phyloP scores from a whole-genome alignment of 2,113 vertebrate species.

The Oryzias javanicus region DNA sequence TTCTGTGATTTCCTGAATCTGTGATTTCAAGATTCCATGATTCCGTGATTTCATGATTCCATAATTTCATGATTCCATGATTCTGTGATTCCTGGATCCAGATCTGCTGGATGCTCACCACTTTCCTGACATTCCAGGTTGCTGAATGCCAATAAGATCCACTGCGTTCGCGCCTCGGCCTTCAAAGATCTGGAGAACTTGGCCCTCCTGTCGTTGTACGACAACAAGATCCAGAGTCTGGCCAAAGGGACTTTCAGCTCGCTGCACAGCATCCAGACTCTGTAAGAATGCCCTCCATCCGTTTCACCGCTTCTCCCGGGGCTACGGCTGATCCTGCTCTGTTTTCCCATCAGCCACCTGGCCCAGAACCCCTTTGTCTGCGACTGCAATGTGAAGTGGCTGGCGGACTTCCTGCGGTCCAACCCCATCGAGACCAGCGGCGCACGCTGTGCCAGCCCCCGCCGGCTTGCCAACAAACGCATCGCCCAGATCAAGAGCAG shows the following conservation, averaged over 20 bases:
- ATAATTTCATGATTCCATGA: too few species aligned
- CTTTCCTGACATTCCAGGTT: conserved; percentile 72
- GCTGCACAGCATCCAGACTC: conserved; percentile 89
- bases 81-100: too few species aligned
- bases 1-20: too few species aligned
- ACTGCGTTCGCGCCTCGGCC: conserved; percentile 84
- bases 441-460: conserved; percentile 92
- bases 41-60: too few species aligned
- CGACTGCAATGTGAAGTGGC: conserved; percentile 95
- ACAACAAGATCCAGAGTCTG: conserved; percentile 97
- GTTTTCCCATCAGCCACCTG: conserved; percentile 82
- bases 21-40: too few species aligned
- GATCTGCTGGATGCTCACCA: too few species aligned
- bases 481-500: conserved; percentile 98
- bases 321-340: conserved; percentile 16
- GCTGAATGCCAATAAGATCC: conserved; percentile 96
- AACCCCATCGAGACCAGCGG: conserved; percentile 96
- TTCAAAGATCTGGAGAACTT: conserved; percentile 95
- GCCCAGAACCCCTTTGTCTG: conserved; percentile 98
- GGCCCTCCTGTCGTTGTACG: conserved; percentile 91
- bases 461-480: conserved; percentile 95
- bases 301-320: background rate
- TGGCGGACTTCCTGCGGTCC: conserved; percentile 91
- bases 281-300: conserved; percentile 72
- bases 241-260: conserved; percentile 91